phyloP scores from a whole-genome alignment of 2,113 vertebrate species.

The Bubalus kerabau region DNA sequence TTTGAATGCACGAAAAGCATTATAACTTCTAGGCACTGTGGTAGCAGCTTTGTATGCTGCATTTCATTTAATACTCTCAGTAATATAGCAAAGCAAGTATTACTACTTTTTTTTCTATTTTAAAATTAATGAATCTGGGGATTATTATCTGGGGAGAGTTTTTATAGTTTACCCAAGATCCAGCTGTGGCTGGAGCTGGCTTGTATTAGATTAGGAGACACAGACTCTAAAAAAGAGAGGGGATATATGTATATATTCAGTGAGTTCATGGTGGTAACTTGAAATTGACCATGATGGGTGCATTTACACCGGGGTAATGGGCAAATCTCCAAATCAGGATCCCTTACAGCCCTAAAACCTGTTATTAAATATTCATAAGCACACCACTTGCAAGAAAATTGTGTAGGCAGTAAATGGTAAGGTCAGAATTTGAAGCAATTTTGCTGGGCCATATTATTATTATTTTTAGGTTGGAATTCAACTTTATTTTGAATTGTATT shows the following conservation, averaged over 20 bases:
- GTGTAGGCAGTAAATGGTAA: neutral
- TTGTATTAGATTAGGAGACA: neutral
- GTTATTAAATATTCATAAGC: neutral
- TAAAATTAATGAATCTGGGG: neutral
- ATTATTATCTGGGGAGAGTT: neutral
- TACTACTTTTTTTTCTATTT: neutral
- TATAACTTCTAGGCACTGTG: neutral
- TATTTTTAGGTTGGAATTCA: neutral
- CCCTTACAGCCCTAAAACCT: neutral
- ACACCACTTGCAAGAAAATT: neutral
- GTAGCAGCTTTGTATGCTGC: neutral
- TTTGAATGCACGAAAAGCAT: neutral
- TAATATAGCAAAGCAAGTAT: neutral
- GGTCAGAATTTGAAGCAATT: neutral
- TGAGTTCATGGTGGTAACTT: neutral
- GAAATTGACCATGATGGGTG: neutral
- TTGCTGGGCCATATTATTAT: neutral
- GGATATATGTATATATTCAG: neutral
- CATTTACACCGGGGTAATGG: neutral
- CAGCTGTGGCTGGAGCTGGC: neutral
- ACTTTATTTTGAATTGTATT: neutral
- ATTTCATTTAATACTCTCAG: constrained; percentile 33
- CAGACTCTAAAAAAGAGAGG: neutral
- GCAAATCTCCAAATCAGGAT: neutral
- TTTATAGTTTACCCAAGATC: neutral